A percentile compares a stretch with the other conserved stretches of the same genome.
These are phyloP conservation scores for Drosophila elegans DNA, from an alignment of 1,140 invertebrate genomes.

Conservation along the genomic window DNA sequence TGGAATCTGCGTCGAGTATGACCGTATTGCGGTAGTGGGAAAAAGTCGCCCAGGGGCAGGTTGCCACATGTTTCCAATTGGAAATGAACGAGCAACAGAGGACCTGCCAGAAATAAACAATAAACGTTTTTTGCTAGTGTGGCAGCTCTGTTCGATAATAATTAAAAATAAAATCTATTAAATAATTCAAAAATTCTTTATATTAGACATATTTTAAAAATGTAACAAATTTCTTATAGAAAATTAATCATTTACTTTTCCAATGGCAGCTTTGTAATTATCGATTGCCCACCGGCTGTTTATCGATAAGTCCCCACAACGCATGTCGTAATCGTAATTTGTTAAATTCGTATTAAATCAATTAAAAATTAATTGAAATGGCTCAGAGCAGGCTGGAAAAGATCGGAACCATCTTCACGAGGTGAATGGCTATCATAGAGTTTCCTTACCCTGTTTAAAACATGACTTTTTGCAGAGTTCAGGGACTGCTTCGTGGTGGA, in stretches of 20 bases:
- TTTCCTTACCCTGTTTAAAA: background rate
- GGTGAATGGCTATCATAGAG: constrained; percentile 84
- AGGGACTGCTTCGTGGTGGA: constrained; percentile 90
- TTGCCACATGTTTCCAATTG: too few species aligned
- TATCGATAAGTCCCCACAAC: constrained; percentile 6
- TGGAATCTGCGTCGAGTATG: constrained; percentile 31
- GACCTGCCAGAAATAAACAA: constrained; percentile 3
- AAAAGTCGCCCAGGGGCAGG: too few species aligned
- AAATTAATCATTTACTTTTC: background rate
- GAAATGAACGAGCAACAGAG: background rate
- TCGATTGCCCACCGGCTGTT: background rate
- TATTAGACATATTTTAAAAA: too few species aligned
- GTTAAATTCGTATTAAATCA: constrained; percentile 28
- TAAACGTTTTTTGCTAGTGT: background rate
- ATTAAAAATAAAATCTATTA: background rate
- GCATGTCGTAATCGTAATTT: constrained; percentile 62
- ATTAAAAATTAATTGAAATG: constrained; percentile 84
- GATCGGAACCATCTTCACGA: constrained; percentile 89
- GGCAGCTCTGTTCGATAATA: background rate
- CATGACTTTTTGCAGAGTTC: constrained; percentile 87
- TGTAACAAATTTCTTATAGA: background rate
- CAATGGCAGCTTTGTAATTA: background rate
- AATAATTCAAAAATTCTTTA: background rate
- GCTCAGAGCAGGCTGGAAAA: constrained; percentile 89
- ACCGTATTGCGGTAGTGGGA: too few species aligned